Conservation (phyloP, 1,140 invertebrate species). For the Palaemon carinicauda region DNA sequence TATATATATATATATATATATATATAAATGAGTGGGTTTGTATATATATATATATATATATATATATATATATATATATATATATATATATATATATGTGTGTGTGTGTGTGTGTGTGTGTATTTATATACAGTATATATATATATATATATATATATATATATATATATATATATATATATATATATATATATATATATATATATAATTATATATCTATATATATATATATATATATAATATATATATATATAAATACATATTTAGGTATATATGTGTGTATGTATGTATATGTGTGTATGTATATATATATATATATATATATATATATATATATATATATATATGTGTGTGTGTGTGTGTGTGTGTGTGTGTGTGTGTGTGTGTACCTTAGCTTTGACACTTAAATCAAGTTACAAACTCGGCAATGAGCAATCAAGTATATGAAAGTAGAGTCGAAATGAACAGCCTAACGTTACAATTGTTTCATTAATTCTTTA, state of each 20-base stretch:
- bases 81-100: neutral
- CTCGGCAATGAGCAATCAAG: too few relatives aligned
- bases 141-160: neutral
- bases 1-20: neutral
- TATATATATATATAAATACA: neutral
- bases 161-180: neutral
- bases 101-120: neutral
- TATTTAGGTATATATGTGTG: neutral
- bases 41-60: neutral
- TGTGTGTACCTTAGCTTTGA: too few relatives aligned
- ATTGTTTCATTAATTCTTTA: too few relatives aligned
- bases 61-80: neutral
- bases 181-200: neutral
- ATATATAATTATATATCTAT: neutral
- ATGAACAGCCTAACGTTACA: too few relatives aligned
- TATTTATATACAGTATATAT: neutral
- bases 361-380: too few relatives aligned
- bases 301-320: neutral
- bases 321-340: neutral
- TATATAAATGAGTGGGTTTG: too few relatives aligned
- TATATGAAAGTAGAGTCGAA: too few relatives aligned
- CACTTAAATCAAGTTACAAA: too few relatives aligned
- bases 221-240: neutral
- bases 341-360: neutral
- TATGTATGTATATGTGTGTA: too few relatives aligned